These are phyloP conservation scores for Eueides isabella DNA, from an alignment of 1,140 invertebrate genomes.

Conservation along the genomic window DNA sequence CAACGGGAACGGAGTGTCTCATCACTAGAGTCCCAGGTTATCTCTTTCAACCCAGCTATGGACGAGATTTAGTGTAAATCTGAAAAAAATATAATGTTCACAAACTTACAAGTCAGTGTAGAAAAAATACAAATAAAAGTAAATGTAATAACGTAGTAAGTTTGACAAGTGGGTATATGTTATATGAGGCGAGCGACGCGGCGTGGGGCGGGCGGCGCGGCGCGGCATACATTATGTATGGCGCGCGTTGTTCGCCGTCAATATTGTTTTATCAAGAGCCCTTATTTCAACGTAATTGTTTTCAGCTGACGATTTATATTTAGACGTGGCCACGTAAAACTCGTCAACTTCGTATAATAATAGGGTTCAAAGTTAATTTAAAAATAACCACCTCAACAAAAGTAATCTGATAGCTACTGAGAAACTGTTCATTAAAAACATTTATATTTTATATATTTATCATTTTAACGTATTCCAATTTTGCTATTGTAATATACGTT, in stretches of 20 bases:
- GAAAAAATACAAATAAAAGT: background rate
- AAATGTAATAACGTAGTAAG: background rate
- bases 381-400: background rate
- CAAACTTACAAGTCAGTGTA: background rate
- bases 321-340: background rate
- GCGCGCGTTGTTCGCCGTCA: background rate
- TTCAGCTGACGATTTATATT: background rate
- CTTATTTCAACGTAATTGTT: conserved; percentile 7
- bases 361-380: background rate
- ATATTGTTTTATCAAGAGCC: conserved; percentile 7
- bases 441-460: no score
- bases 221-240: background rate
- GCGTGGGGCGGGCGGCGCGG: background rate
- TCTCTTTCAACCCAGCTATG: no score
- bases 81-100: no score
- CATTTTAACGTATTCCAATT: background rate
- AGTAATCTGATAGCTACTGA: background rate
- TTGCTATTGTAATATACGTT: background rate
- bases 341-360: background rate
- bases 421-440: background rate
- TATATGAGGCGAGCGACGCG: background rate
- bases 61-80: no score
- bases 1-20: no score
- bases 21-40: no score
- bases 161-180: background rate